These are phyloP conservation scores for Lasiommata megera DNA, from an alignment of 2,888 invertebrate species.

Conservation along the genomic window DNA sequence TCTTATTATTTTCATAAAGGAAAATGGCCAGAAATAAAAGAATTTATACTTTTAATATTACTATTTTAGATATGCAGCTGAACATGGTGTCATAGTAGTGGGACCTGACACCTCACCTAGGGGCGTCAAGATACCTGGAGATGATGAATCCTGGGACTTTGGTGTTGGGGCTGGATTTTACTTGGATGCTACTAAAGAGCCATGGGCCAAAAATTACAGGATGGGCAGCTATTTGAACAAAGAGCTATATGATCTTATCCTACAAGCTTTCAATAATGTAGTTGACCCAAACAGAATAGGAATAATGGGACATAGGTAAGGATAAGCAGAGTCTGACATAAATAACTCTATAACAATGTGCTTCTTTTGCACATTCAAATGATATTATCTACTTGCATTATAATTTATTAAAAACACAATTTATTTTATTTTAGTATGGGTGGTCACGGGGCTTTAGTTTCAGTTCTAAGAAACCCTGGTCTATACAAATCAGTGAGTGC, in stretches of 20 bases:
- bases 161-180: constrained; percentile 98
- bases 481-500: constrained; percentile 94
- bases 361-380: too few species aligned
- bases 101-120: constrained; percentile 98
- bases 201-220: constrained; percentile 95
- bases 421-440: constrained; percentile 90
- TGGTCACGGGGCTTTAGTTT: constrained; percentile 96
- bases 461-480: constrained; percentile 94
- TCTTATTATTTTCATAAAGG: too few species aligned
- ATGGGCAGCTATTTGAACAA: constrained; percentile 98
- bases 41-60: constrained; percentile 1
- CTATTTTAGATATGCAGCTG: constrained; percentile 85
- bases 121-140: constrained; percentile 93
- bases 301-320: constrained; percentile 90
- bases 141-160: constrained; percentile 96
- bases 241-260: constrained; percentile 89
- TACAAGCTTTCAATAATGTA: constrained; percentile 84
- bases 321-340: too few species aligned
- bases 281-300: constrained; percentile 83
- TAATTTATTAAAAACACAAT: too few species aligned
- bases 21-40: too few species aligned
- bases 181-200: constrained; percentile 93
- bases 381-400: neutral
- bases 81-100: constrained; percentile 92
- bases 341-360: too few species aligned